Evolutionary conservation across 2,113 vertebrate genomes (phyloP), one percentile per base, ranked within the genome.

Genomic region (Pheucticus melanocephalus): DNA sequence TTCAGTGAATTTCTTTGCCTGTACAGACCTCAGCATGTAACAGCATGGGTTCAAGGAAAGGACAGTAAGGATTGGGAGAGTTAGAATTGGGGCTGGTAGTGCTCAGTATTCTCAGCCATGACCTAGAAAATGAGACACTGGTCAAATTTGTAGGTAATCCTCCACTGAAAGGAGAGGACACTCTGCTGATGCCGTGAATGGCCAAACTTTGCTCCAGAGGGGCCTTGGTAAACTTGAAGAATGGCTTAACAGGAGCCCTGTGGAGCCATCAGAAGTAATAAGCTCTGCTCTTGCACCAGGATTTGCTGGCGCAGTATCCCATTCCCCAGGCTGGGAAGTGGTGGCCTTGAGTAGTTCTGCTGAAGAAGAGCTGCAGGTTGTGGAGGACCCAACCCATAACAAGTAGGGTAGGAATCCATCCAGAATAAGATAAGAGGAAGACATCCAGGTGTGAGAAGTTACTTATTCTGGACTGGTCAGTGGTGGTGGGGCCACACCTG

Each of bases 401-500:
- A 54, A 53, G 45, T 18, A 87, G 39, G 10, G 12, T 30, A 64
- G 53, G 25, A 31, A 72, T 24, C n/a, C 25, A 51, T 37, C 53
- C 35, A 68, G 42, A 61, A 40, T 23, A 27, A 60, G 25, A 47
- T 25, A 50, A 22, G 19, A 71, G 23, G 40, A 53, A 37, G 35
- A 20, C 20, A 63, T 30, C 28, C 33, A 59, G 20, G 2, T 17
- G 11, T n/a, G 28, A 57, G 25, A 70, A 63, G 5, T 54, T 76
- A 28, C 3, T 65, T 47, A 23, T 33, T 48, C 44, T 13, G 27
- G 18, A 22, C 11, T 0, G 0, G 7, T 75, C 24, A 8, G 4
- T 82, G 24, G 31, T 53, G 28, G 11, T 9, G n/a, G 79, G 33
- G 51, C 42, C 6, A 5, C 4, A 39, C 16, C 33, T 82, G 65